phyloP scores from a whole-genome alignment of 92 coral and sea anemone genomes.

The Bergia sp. region DNA sequence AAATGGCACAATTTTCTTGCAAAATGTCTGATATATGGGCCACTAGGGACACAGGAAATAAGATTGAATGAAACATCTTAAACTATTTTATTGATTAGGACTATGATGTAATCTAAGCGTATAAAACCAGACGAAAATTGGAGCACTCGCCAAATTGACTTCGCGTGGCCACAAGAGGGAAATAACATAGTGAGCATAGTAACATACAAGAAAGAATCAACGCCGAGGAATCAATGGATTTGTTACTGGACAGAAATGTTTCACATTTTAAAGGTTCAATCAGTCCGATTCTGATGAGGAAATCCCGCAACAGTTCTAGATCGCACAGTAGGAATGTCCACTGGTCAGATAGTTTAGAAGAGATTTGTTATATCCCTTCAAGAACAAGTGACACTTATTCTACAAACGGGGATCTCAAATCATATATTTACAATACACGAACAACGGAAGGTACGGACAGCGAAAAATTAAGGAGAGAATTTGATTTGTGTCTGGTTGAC shows the following conservation, averaged over 20 bases:
- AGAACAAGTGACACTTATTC: neutral
- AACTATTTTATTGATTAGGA: too few species aligned
- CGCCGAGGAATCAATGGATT: neutral
- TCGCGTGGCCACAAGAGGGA: too few species aligned
- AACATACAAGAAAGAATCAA: neutral
- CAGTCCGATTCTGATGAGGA: conserved; percentile 12
- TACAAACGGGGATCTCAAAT: neutral
- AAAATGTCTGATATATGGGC: too few species aligned
- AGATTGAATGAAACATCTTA: too few species aligned
- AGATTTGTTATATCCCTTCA: conserved; percentile 38
- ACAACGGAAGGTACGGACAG: neutral
- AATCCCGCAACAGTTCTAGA: neutral
- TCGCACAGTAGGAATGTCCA: conserved; percentile 7
- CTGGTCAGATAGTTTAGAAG: conserved; percentile 29
- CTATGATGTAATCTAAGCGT: too few species aligned
- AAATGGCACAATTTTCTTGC: too few species aligned
- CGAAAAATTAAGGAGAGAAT: neutral
- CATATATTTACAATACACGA: neutral
- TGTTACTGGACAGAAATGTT: neutral
- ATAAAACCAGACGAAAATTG: too few species aligned
- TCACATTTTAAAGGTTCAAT: neutral
- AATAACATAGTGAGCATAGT: too few species aligned
- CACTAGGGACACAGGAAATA: too few species aligned
- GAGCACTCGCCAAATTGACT: too few species aligned
- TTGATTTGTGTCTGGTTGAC: conserved; percentile 1